phyloP scores from a whole-genome alignment of 2,797 vertebrate genomes.

The Ctenopoma kingsleyae region DNA sequence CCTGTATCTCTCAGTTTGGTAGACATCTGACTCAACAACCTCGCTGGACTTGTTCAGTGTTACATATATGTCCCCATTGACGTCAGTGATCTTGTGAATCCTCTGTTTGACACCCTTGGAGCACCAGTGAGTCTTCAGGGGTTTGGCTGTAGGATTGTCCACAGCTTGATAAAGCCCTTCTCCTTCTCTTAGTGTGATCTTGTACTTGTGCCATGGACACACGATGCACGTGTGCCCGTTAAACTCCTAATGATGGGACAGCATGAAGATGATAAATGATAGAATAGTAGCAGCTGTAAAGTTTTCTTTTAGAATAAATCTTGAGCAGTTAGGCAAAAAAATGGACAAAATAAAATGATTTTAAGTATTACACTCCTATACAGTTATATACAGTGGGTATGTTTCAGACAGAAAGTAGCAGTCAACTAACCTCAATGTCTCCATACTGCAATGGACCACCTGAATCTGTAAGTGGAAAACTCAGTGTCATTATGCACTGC shows the following conservation, averaged over 20 bases:
- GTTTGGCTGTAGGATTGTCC: conserved; percentile 85
- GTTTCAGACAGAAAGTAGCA: conserved; percentile 1
- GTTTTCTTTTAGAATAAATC: background rate
- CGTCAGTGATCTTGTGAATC: conserved; percentile 87
- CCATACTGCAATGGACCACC: conserved; percentile 90
- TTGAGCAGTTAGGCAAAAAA: background rate
- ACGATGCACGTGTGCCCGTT: conserved; percentile 89
- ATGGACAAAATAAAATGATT: background rate
- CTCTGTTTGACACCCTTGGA: conserved; percentile 96
- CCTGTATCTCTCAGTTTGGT: conserved; percentile 87
- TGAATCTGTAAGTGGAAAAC: conserved; percentile 84
- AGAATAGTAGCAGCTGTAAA: background rate
- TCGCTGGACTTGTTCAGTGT: conserved; percentile 84
- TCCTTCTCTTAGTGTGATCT: conserved; percentile 92
- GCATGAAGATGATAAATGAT: conserved; percentile 5
- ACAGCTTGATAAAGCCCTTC: conserved; percentile 92
- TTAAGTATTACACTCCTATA: background rate
- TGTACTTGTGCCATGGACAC: conserved; percentile 97
- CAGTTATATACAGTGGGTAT: background rate
- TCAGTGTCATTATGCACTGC: background rate
- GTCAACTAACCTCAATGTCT: conserved; percentile 91
- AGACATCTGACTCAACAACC: conserved; percentile 89
- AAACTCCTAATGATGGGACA: conserved; percentile 85
- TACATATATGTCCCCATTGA: conserved; percentile 87
- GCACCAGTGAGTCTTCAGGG: conserved; percentile 86